Conservation (phyloP, 2,888 invertebrate species). For the Ectobius pallidus region DNA sequence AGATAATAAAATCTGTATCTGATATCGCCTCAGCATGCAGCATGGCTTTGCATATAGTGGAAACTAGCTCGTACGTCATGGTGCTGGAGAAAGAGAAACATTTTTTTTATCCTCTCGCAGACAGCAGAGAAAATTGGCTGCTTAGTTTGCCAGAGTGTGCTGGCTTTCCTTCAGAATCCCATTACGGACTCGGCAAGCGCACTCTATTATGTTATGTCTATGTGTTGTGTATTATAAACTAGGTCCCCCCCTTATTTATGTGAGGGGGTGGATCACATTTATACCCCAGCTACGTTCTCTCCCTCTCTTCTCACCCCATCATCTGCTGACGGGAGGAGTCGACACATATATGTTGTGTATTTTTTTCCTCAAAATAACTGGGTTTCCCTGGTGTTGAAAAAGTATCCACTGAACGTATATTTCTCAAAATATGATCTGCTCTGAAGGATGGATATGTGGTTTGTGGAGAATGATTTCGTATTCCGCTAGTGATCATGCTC, state of each 20-base stretch:
- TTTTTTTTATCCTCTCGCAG: not conserved
- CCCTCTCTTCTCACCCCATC: not conserved
- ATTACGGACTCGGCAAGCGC: conserved; percentile 5
- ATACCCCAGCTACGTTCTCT: conserved; percentile 8
- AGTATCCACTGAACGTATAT: not conserved
- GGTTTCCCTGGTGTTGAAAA: not conserved
- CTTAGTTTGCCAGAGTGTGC: conserved; percentile 16
- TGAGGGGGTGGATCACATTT: conserved; percentile 4
- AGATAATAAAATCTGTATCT: too few relatives aligned
- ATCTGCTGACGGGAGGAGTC: not conserved
- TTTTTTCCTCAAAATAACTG: not conserved
- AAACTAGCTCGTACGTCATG: conserved; percentile 1
- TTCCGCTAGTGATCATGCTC: too few relatives aligned
- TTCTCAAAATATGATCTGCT: not conserved
- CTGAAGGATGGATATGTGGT: too few relatives aligned
- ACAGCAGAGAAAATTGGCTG: conserved; percentile 21
- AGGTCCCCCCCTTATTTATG: conserved; percentile 4
- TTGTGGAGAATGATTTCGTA: too few relatives aligned
- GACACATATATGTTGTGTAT: not conserved
- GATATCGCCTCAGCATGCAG: too few relatives aligned
- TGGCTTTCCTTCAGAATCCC: not conserved
- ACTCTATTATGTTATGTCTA: conserved; percentile 15
- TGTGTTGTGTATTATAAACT: conserved; percentile 20
- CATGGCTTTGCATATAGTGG: too few relatives aligned
- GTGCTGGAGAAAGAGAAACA: not conserved